A percentile compares a stretch with the other conserved stretches of the same genome.
Conservation (phyloP, 2,113 vertebrate species). For the Pristiophorus japonicus region DNA sequence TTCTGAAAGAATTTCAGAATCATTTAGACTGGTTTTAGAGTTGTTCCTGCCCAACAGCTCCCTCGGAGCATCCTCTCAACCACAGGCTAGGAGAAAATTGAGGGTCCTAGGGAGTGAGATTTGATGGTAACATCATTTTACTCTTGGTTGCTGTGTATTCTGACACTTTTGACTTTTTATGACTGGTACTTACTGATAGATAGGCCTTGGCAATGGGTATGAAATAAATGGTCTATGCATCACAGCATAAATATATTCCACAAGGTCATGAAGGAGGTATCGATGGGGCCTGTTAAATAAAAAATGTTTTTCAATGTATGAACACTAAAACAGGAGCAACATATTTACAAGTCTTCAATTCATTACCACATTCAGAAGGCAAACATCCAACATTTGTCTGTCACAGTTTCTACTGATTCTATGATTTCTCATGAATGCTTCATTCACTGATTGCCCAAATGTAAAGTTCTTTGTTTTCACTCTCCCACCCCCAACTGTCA, state of each 20-base stretch:
- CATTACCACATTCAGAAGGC: slow-evolving; percentile 43
- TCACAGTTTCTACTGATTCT: no score
- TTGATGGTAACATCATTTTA: background rate
- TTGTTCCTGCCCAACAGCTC: background rate
- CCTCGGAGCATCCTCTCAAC: background rate
- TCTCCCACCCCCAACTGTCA: no score
- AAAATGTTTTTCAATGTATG: slow-evolving; percentile 37
- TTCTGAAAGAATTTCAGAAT: background rate
- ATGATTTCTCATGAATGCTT: no score
- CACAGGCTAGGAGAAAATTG: background rate
- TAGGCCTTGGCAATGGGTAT: slow-evolving; percentile 71
- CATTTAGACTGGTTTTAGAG: background rate
- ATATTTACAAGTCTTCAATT: slow-evolving; percentile 38
- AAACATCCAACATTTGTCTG: background rate
- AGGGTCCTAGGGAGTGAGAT: background rate
- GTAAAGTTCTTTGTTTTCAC: no score
- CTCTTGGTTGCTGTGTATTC: background rate
- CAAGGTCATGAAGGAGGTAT: slow-evolving; percentile 81
- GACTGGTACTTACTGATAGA: slow-evolving; percentile 73
- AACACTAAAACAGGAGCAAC: background rate
- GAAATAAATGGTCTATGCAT: slow-evolving; percentile 64
- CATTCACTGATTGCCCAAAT: no score
- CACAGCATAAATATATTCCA: slow-evolving; percentile 71
- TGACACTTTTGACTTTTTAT: background rate
- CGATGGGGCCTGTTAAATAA: slow-evolving; percentile 65